These are phyloP conservation scores for Hybognathus amarus DNA, from an alignment of 2,797 vertebrate genomes.

Conservation along the genomic window DNA sequence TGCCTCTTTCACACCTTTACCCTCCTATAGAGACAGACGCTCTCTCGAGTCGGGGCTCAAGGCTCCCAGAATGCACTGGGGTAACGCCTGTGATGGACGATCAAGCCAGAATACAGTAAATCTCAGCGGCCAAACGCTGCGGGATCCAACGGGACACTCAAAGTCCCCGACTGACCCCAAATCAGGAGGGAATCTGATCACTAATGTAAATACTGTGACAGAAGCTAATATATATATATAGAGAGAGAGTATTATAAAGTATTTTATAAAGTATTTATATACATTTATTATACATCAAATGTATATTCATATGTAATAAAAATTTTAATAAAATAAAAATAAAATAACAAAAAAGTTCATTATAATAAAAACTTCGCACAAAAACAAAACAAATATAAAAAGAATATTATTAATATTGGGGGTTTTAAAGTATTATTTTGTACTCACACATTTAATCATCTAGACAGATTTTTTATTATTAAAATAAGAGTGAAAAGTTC, in stretches of 20 bases:
- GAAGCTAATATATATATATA: no score
- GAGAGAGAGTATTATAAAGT: no score
- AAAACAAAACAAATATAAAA: background rate
- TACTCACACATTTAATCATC: background rate
- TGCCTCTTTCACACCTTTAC: slow-evolving; percentile 32
- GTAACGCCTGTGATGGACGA: background rate
- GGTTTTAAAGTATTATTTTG: background rate
- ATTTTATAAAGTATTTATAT: no score
- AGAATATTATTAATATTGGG: background rate
- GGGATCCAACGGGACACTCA: background rate
- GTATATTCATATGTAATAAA: no score
- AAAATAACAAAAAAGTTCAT: no score
- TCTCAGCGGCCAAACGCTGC: slow-evolving; percentile 19
- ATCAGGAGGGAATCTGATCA: background rate
- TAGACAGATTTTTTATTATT: background rate
- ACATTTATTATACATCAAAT: no score
- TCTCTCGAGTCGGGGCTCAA: background rate
- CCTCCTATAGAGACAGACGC: slow-evolving; percentile 14
- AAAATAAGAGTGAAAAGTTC: background rate
- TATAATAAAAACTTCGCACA: no score
- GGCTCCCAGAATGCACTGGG: slow-evolving; percentile 44
- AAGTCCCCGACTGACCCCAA: background rate
- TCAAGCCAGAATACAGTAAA: background rate
- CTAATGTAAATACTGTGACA: no score
- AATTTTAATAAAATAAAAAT: no score